Evolutionary conservation across 2,797 vertebrate species (phyloP).

Genomic region (Crotalus adamanteus): DNA sequence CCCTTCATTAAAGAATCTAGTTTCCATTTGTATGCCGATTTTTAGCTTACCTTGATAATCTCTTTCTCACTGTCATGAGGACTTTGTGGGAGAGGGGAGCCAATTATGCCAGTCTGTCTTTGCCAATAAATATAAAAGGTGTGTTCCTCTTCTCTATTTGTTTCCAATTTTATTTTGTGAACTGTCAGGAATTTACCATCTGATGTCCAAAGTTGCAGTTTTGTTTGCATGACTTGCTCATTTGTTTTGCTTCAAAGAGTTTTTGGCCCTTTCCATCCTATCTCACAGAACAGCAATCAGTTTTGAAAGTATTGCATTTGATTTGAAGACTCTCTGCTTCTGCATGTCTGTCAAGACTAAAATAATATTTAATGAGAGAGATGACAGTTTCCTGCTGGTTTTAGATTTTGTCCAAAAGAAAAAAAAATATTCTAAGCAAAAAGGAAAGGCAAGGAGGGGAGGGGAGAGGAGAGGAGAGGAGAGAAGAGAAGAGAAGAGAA

Average conservation of each 20-base stretch:
- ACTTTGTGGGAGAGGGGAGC: not conserved
- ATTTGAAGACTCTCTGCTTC: not conserved
- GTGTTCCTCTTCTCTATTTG: not conserved
- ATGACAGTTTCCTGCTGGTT: not conserved
- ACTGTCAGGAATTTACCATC: not conserved
- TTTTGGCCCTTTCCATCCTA: not conserved
- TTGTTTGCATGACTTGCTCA: not conserved
- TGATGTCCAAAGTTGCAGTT: not conserved
- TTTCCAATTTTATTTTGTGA: not conserved
- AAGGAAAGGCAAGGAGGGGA: not conserved
- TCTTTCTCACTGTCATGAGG: not conserved
- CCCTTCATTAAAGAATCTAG: not conserved
- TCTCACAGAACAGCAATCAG: not conserved
- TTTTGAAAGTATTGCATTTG: not conserved
- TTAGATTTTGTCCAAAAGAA: not conserved
- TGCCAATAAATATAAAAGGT: not conserved
- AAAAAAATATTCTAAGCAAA: not conserved
- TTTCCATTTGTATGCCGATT: not conserved
- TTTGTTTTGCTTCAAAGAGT: not conserved
- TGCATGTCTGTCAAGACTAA: not conserved
- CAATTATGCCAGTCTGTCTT: slow-evolving; percentile 5
- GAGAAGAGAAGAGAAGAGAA: too few relatives aligned
- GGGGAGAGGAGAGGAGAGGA: not conserved
- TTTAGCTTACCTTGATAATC: not conserved
- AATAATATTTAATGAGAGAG: not conserved